Evolutionary conservation across 2,888 invertebrate species (phyloP).

Genomic region (Dasypolia templi): DNA sequence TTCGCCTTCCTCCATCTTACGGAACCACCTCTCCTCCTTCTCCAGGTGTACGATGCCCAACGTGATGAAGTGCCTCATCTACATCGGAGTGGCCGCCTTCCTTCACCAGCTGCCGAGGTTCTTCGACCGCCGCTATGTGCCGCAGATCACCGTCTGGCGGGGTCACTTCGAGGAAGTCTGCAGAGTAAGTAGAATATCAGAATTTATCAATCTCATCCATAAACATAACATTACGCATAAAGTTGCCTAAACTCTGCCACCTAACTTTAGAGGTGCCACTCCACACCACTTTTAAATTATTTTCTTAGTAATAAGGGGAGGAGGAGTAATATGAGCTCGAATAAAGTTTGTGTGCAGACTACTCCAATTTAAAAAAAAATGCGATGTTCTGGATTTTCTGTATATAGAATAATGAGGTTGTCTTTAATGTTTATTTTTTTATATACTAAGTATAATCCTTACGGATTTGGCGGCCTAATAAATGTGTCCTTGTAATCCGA

Average conservation of each 20-base stretch:
- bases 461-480: not conserved
- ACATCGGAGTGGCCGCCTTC: conserved; percentile 94
- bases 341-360: too few relatives aligned
- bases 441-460: too few relatives aligned
- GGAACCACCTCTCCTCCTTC: not conserved
- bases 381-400: rapidly evolving
- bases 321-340: too few relatives aligned
- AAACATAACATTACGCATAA: too few relatives aligned
- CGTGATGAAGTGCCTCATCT: conserved; percentile 94
- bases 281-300: not conserved
- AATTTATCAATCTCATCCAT: too few relatives aligned
- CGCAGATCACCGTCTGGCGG: conserved; percentile 93
- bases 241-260: too few relatives aligned
- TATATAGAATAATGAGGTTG: too few relatives aligned
- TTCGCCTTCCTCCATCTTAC: not conserved
- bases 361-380: not conserved
- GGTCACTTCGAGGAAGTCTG: conserved; percentile 92
- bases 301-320: too few relatives aligned
- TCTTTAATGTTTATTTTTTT: too few relatives aligned
- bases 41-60: conserved; percentile 92
- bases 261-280: not conserved
- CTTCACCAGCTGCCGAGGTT: conserved; percentile 96
- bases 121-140: conserved; percentile 92
- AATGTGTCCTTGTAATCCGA: conserved; percentile 7
- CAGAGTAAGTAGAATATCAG: conserved; percentile 78